Percentiles rank a stretch among this genome's conserved stretches.
Evolutionary conservation across 2,888 invertebrate genomes (phyloP).

Genomic region (Mythimna ferrago): DNA sequence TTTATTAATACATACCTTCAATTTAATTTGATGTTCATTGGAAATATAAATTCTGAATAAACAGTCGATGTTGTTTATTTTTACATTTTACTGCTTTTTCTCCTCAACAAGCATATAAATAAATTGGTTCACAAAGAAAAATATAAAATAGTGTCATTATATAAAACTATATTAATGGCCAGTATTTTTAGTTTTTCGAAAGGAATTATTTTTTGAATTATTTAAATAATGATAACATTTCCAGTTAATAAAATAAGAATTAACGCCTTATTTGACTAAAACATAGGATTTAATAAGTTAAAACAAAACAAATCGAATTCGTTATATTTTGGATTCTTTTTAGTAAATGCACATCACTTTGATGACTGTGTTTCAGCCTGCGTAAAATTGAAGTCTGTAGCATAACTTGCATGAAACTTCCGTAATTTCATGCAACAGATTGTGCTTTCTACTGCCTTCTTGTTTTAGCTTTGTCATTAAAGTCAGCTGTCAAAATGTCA

Average conservation of each 20-base stretch:
- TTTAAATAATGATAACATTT: not conserved
- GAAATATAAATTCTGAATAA: constrained; percentile 31
- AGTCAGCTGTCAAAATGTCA: not conserved
- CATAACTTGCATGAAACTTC: not conserved
- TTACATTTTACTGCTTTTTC: constrained; percentile 53
- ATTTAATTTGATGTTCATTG: constrained; percentile 26
- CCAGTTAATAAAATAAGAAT: not conserved
- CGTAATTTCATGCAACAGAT: not conserved
- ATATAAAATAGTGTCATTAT: constrained; percentile 8
- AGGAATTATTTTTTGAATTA: not conserved
- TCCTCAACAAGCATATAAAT: not conserved
- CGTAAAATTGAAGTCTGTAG: not conserved
- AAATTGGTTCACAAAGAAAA: constrained; percentile 19
- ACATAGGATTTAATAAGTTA: not conserved
- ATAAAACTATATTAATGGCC: constrained; percentile 13
- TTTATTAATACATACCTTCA: constrained; percentile 24
- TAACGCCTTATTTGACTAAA: not conserved
- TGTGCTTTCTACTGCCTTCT: not conserved
- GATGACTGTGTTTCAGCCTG: not conserved
- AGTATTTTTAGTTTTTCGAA: constrained; percentile 11
- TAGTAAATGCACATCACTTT: constrained; percentile 26
- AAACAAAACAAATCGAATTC: not conserved
- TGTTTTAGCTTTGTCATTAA: not conserved
- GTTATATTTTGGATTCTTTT: not conserved
- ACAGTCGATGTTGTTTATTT: constrained; percentile 33